Conservation (phyloP, 2,888 invertebrate genomes). For the Crioceris asparagi region DNA sequence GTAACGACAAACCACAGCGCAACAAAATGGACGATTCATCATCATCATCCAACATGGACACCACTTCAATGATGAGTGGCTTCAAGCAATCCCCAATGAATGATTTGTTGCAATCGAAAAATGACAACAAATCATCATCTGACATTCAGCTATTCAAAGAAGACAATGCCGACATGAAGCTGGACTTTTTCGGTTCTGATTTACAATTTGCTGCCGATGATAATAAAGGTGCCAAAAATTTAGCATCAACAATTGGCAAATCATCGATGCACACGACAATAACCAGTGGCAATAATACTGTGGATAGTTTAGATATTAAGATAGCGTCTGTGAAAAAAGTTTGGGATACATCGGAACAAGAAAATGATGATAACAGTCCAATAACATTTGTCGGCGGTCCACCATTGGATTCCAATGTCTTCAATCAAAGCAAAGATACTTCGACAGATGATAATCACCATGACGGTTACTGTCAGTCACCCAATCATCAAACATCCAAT, state of each 20-base stretch:
- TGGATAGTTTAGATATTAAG: conserved; percentile 79
- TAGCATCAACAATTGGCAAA: conserved; percentile 39
- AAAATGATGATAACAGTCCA: conserved; percentile 28
- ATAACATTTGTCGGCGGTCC: conserved; percentile 25
- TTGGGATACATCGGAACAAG: conserved; percentile 58
- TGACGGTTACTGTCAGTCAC: conserved; percentile 46
- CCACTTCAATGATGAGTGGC: conserved; percentile 34
- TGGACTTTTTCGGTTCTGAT: conserved; percentile 86
- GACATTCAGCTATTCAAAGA: conserved; percentile 57
- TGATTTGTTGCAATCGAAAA: conserved; percentile 37
- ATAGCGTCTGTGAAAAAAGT: conserved; percentile 89
- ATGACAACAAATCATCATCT: conserved; percentile 32
- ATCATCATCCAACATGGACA: conserved; percentile 18
- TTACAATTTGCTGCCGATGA: conserved; percentile 54
- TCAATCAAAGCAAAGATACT: conserved; percentile 32
- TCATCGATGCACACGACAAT: conserved; percentile 45
- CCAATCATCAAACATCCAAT: conserved; percentile 38
- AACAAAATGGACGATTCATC: background rate
- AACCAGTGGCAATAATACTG: conserved; percentile 64
- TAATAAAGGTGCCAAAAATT: conserved; percentile 50
- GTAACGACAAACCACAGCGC: conserved; percentile 48
- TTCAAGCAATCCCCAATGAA: conserved; percentile 38
- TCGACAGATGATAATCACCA: conserved; percentile 34
- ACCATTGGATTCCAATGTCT: conserved; percentile 38
- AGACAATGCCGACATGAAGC: conserved; percentile 80